A percentile compares a stretch with the other conserved stretches of the same genome.
phyloP scores from a whole-genome alignment of 1,140 invertebrate genomes.

The Bombus soroeensis region DNA sequence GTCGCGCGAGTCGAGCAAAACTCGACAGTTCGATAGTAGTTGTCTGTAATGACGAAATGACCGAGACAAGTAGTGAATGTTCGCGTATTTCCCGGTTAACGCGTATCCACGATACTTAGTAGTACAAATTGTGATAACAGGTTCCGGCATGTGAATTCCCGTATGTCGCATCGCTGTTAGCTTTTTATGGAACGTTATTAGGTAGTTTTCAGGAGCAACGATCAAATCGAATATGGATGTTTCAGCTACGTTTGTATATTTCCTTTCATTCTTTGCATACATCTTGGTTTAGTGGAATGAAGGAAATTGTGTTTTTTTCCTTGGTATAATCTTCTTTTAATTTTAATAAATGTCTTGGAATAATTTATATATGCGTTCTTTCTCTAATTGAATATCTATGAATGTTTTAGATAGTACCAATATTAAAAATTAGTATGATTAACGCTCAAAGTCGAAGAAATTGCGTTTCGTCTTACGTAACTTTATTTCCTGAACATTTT shows the following conservation, averaged over 20 bases:
- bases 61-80: constrained; percentile 11
- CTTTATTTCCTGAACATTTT: not conserved
- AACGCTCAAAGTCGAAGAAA: not conserved
- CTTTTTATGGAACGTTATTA: constrained; percentile 5
- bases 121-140: constrained; percentile 10
- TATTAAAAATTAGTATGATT: not conserved
- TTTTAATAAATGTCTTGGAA: too few species aligned
- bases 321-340: too few species aligned
- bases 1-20: not conserved
- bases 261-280: not conserved
- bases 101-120: not conserved
- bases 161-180: not conserved
- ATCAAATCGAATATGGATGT: not conserved
- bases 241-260: not conserved
- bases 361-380: too few species aligned
- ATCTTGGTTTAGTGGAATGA: not conserved
- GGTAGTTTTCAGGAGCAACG: not conserved
- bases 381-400: too few species aligned
- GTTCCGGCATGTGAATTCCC: not conserved
- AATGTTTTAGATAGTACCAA: too few species aligned
- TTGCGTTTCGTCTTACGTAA: not conserved
- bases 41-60: constrained; percentile 5
- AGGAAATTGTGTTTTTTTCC: too few species aligned
- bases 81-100: not conserved
- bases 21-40: not conserved